phyloP scores from a whole-genome alignment of 2,113 vertebrate genomes.

The Odontesthes bonariensis region DNA sequence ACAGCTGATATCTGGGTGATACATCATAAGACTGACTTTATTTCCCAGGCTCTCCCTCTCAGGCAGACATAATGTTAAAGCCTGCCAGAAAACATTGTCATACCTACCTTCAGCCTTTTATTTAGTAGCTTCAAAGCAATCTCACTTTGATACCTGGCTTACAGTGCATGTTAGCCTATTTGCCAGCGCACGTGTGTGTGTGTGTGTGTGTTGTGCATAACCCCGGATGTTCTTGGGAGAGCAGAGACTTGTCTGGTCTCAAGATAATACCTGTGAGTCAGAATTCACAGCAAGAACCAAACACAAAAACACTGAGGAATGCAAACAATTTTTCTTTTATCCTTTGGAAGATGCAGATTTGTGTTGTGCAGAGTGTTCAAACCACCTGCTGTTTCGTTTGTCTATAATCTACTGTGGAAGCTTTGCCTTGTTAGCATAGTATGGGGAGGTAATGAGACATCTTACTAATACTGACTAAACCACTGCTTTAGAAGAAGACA shows the following conservation, averaged over 20 bases:
- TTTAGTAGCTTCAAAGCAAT: constrained; percentile 65
- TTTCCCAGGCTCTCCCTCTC: constrained; percentile 65
- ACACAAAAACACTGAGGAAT: constrained; percentile 24
- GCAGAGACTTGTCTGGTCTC: constrained; percentile 55
- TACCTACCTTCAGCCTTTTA: constrained; percentile 71
- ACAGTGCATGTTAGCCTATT: constrained; percentile 32
- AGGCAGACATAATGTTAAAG: constrained; percentile 64
- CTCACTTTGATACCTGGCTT: constrained; percentile 67
- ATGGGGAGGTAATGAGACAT: constrained; percentile 66
- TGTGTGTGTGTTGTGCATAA: constrained; percentile 2
- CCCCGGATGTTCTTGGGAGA: constrained; percentile 56
- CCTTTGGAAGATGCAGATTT: constrained; percentile 3
- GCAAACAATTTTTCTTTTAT: constrained; percentile 11
- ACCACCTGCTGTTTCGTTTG: constrained; percentile 34
- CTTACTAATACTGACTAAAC: constrained; percentile 59
- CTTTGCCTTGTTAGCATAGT: constrained; percentile 62
- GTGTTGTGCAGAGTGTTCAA: constrained; percentile 35
- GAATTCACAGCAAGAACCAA: constrained; percentile 24
- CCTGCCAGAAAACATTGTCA: constrained; percentile 72
- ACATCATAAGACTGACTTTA: constrained; percentile 75
- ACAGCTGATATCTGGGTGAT: constrained; percentile 73
- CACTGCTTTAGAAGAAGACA: constrained; percentile 35
- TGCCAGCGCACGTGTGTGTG: neutral
- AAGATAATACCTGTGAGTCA: constrained; percentile 68
- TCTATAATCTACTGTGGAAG: constrained; percentile 55